Evolutionary conservation across 2,888 invertebrate species (phyloP).

Genomic region (Physocephala rufipes): DNA sequence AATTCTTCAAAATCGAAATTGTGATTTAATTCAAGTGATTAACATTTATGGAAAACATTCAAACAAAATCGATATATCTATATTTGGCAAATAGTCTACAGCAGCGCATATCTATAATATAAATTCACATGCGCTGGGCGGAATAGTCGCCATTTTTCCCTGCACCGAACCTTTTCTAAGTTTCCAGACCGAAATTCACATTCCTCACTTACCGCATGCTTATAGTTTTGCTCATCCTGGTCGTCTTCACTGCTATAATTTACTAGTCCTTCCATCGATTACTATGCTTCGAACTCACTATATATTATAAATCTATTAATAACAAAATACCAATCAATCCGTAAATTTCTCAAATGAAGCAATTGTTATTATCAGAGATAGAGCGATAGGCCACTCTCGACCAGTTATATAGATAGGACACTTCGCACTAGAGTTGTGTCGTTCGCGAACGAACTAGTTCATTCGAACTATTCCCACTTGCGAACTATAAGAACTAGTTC

Average conservation of each 20-base stretch:
- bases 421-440: no score
- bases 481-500: no score
- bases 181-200: background rate
- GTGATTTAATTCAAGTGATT: background rate
- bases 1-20: constrained; percentile 2
- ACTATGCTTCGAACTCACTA: background rate
- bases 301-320: background rate
- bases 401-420: no score
- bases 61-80: constrained; percentile 1
- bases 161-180: constrained; percentile 9
- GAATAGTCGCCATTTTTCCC: constrained; percentile 31
- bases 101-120: background rate
- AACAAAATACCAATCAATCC: no score
- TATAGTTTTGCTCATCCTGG: constrained; percentile 66
- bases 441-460: no score
- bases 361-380: no score
- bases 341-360: no score
- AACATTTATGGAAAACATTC: background rate
- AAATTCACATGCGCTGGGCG: background rate
- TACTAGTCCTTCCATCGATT: constrained; percentile 77
- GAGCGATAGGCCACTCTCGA: no score
- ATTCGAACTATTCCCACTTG: no score
- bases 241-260: constrained; percentile 85
- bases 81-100: constrained; percentile 33
- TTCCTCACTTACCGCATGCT: constrained; percentile 62